Conservation (phyloP, 2,797 vertebrate species). For the Vultur gryphus region DNA sequence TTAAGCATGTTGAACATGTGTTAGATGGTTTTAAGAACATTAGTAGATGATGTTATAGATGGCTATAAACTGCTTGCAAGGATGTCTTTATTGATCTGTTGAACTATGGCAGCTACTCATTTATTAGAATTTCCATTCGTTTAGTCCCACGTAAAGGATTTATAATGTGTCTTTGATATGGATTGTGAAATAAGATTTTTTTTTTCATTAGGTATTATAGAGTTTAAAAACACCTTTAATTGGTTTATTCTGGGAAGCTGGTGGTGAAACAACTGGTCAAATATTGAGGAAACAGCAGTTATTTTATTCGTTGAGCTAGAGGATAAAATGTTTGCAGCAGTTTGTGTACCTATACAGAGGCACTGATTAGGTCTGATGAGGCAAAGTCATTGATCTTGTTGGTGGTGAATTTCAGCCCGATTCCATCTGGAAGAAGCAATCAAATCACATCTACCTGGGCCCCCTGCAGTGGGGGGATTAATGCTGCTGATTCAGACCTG, state of each 20-base stretch:
- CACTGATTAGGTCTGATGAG: conserved; percentile 23
- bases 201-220: neutral
- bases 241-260: neutral
- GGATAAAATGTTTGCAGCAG: neutral
- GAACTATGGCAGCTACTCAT: neutral
- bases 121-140: neutral
- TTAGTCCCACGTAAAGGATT: conserved; percentile 18
- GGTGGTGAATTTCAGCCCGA: neutral
- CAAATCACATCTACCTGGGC: neutral
- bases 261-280: conserved; percentile 2
- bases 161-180: conserved; percentile 7
- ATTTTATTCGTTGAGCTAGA: neutral
- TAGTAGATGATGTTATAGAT: conserved; percentile 21
- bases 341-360: neutral
- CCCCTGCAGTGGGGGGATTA: neutral
- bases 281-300: neutral
- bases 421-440: conserved; percentile 22
- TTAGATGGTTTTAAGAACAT: conserved; percentile 43
- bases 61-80: conserved; percentile 46
- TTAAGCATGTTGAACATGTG: conserved; percentile 37
- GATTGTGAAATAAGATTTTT: neutral
- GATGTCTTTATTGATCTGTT: conserved; percentile 55
- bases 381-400: neutral
- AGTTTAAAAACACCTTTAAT: conserved; percentile 9
- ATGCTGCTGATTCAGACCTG: neutral